Evolutionary conservation across 1,140 invertebrate species (phyloP).

Genomic region (Macrotrachela quadricornifera): DNA sequence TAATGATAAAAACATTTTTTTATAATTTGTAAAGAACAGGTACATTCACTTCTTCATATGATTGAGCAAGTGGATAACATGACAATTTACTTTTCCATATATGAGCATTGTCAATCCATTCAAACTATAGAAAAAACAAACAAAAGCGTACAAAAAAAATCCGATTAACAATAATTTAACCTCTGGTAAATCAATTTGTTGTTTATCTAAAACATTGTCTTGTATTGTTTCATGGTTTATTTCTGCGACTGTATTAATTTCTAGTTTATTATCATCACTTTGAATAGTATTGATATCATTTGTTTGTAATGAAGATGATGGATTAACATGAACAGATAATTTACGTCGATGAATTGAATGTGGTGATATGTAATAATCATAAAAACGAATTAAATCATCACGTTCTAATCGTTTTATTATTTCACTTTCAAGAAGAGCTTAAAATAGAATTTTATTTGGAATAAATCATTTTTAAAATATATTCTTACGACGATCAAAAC

Average conservation of each 20-base stretch:
- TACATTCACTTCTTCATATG: constrained; percentile 1
- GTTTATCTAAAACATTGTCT: too few species aligned
- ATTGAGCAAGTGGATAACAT: constrained; percentile 1
- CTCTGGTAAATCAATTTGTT: too few species aligned
- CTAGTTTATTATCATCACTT: too few species aligned
- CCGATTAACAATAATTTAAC: neutral
- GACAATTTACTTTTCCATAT: neutral
- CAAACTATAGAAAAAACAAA: constrained; percentile 37
- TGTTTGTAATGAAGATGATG: too few species aligned
- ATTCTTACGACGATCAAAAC: constrained; percentile 63
- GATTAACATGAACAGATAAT: constrained; percentile 48
- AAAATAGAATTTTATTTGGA: neutral
- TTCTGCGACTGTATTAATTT: too few species aligned
- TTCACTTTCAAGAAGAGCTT: constrained; percentile 54
- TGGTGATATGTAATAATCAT: constrained; percentile 32
- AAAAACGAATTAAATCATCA: constrained; percentile 58
- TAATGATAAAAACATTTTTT: too few species aligned
- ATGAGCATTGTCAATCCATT: constrained; percentile 1
- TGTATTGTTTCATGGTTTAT: too few species aligned
- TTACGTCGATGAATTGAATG: constrained; percentile 9
- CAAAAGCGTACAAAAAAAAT: neutral
- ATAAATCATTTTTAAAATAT: neutral
- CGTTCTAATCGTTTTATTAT: constrained; percentile 55
- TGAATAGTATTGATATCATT: too few species aligned
- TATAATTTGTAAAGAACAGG: neutral